Evolutionary conservation across 2,113 vertebrate species (phyloP).

Genomic region (Leuciscus idus): DNA sequence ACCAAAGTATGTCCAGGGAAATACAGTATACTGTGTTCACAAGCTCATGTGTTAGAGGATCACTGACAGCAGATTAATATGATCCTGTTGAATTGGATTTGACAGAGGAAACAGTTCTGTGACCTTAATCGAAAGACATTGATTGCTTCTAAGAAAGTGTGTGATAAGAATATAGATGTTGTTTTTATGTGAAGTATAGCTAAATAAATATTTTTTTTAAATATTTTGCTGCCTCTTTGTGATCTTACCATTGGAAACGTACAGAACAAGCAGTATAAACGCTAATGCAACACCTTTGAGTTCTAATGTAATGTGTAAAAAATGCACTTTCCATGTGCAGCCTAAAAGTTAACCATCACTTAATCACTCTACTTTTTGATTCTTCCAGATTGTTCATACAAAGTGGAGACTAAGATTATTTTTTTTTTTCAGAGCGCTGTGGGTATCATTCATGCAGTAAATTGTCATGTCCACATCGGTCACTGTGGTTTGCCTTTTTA

Average conservation of each 20-base stretch:
- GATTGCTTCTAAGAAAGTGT: not conserved
- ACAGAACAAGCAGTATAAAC: not conserved
- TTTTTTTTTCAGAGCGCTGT: not conserved
- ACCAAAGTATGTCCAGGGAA: not conserved
- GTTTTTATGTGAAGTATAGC: not conserved
- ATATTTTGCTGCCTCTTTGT: not conserved
- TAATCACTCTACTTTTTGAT: constrained; percentile 1
- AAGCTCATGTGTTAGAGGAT: not conserved
- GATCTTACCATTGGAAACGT: not conserved
- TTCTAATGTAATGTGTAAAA: constrained; percentile 19
- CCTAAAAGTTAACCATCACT: not conserved
- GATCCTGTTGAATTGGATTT: not conserved
- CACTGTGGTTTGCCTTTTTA: no score
- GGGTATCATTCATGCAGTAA: not conserved
- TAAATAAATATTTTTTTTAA: constrained; percentile 11
- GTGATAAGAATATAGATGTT: not conserved
- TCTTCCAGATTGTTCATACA: not conserved
- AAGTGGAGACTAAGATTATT: not conserved
- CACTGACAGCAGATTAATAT: constrained; percentile 4
- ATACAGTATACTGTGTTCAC: not conserved
- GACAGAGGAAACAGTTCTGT: not conserved
- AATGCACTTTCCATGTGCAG: constrained; percentile 1
- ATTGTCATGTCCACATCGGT: no score
- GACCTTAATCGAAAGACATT: not conserved
- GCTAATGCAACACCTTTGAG: not conserved